Percentiles rank a stretch among this genome's conserved stretches.
phyloP scores from a whole-genome alignment of 1,140 invertebrate genomes.

The Conus ventricosus region DNA sequence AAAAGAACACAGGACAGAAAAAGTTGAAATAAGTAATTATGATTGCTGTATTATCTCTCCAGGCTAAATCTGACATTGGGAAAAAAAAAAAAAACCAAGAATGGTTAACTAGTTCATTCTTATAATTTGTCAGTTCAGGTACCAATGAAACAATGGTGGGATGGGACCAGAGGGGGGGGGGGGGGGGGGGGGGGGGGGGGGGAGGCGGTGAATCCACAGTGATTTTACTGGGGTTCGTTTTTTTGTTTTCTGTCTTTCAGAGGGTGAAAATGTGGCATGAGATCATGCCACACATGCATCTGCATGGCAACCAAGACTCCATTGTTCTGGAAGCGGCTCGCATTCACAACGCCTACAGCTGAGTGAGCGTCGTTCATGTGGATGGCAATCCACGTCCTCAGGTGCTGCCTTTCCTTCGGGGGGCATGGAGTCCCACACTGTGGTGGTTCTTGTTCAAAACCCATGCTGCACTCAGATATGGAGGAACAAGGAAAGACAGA shows the following conservation, averaged over 20 bases:
- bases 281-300: slow-evolving; percentile 63
- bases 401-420: too few relatives aligned
- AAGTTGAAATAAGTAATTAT: too few relatives aligned
- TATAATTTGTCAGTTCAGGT: neutral
- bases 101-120: neutral
- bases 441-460: too few relatives aligned
- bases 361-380: neutral
- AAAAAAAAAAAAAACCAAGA: neutral
- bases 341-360: slow-evolving; percentile 63
- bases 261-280: slow-evolving; percentile 64
- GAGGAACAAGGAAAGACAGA: too few relatives aligned
- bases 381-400: too few relatives aligned
- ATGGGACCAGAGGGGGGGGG: too few relatives aligned
- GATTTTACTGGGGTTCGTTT: neutral
- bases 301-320: slow-evolving; percentile 64
- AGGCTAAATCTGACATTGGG: too few relatives aligned
- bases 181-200: neutral
- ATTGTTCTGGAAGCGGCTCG: slow-evolving; percentile 66
- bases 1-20: too few relatives aligned
- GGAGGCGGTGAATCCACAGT: neutral
- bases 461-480: too few relatives aligned
- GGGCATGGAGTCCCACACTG: too few relatives aligned
- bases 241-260: slow-evolving; percentile 41
- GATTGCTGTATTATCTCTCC: too few relatives aligned
- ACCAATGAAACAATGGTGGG: neutral